These are phyloP conservation scores for Phalacrocorax carbo DNA, from an alignment of 2,113 vertebrate genomes.

Conservation along the genomic window DNA sequence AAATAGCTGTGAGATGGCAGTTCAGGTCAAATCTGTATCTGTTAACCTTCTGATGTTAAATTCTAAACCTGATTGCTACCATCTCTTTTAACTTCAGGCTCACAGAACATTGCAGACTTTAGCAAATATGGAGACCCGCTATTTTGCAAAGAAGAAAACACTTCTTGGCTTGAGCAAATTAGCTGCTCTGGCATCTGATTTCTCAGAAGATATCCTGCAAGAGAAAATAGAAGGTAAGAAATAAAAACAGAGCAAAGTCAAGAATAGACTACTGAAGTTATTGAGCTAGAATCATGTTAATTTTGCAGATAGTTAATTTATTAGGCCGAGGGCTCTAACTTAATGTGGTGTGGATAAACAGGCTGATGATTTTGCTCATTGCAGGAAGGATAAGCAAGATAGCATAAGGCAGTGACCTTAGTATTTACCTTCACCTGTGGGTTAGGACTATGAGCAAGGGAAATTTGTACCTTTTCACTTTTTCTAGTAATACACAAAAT, in stretches of 20 bases:
- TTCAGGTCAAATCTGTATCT: not conserved
- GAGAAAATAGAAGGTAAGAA: constrained; percentile 88
- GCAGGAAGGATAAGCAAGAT: not conserved
- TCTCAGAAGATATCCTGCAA: constrained; percentile 78
- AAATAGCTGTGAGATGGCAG: not conserved
- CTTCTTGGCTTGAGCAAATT: constrained; percentile 95
- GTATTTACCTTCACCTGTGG: not conserved
- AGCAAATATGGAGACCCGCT: constrained; percentile 86
- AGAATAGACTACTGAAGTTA: not conserved
- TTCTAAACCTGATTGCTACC: not conserved
- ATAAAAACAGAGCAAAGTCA: not conserved
- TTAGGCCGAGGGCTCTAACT: not conserved
- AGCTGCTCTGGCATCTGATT: constrained; percentile 86
- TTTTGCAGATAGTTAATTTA: not conserved
- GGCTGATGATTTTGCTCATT: not conserved
- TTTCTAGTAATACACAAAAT: not conserved
- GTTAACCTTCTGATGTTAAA: not conserved
- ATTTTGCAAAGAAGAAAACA: constrained; percentile 96
- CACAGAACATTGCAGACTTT: constrained; percentile 86
- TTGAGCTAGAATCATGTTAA: not conserved
- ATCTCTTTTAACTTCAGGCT: constrained; percentile 74
- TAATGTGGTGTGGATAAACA: not conserved
- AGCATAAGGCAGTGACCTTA: not conserved
- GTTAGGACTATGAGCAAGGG: not conserved
- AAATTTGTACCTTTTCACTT: not conserved